Evolutionary conservation across 2,113 vertebrate species (phyloP), one percentile per base, ranked within the genome.

Genomic region (Hippocampus guttulatus): DNA sequence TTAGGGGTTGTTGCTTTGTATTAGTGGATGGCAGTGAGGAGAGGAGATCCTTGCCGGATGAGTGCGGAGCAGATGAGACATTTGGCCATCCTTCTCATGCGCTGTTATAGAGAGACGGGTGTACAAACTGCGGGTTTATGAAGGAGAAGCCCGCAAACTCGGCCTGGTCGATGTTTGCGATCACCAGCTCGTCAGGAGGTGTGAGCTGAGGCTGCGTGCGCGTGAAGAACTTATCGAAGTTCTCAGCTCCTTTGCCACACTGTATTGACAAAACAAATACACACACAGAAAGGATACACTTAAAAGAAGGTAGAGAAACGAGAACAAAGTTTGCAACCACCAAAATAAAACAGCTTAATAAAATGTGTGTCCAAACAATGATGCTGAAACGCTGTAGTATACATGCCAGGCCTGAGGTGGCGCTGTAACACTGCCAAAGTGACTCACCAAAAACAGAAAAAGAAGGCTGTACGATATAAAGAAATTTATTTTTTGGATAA

Each of bases 171-270:
- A 99, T 95, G 91, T 98, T 98, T 62, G 97, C 91, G 30, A 98
- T 98, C 80, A 99, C 96, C 90, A 98, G 91, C 92, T 98, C 94
- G 49, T 98, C 97, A 0, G 97, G 95, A 0, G 96, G 97, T 0
- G 96, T 99, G 72, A 99, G 78, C 87, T 96, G 94, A 0, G 97
- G 96, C 81, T 98, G 97, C 61, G 95, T 98, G 81, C 97, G 93
- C 0, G 97, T 99, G 86, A 99, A 99, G 94, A 98, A 98, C 84
- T 98, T 99, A 85, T 99, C 97, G 0, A 98, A 99, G 92, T 99
- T 99, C 87, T 99, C 97, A 0, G 96, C 97, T 38, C 81, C 96
- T 90, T 96, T 98, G 87, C 97, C 97, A 1, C 96, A 94, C 96
- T 98, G 92, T 8, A 49, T 25, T 16, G 14, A 65, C 58, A 62